Conservation (phyloP, 2,113 vertebrate genomes). For the Lipotes vexillifer region DNA sequence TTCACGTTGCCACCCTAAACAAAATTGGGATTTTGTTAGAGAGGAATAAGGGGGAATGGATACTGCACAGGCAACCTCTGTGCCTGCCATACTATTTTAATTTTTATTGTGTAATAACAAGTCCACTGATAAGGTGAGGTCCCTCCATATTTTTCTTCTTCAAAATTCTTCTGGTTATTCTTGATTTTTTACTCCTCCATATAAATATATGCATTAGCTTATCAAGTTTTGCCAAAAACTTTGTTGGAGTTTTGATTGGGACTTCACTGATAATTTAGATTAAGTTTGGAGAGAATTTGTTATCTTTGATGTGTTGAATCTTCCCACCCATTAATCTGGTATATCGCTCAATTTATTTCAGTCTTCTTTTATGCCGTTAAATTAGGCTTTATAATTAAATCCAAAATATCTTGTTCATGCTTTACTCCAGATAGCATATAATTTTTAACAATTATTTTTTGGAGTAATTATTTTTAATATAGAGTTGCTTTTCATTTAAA, state of each 20-base stretch:
- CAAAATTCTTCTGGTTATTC: background rate
- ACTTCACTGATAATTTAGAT: background rate
- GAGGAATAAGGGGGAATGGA: background rate
- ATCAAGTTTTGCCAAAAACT: background rate
- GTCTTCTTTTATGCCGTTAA: background rate
- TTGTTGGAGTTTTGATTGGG: background rate
- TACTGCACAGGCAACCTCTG: background rate
- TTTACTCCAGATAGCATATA: background rate
- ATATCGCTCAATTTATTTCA: background rate
- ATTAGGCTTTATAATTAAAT: background rate
- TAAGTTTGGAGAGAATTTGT: background rate
- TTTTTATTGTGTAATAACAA: background rate
- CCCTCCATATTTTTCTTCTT: background rate
- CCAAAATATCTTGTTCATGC: background rate
- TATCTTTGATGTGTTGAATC: background rate
- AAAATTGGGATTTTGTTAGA: background rate
- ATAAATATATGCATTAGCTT: background rate
- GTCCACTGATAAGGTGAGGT: no score
- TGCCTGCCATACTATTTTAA: background rate
- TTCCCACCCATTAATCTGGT: background rate
- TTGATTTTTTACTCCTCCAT: background rate
- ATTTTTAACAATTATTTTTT: background rate
- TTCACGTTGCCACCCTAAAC: background rate
- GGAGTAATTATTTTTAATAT: background rate
- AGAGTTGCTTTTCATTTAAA: background rate